Conservation (phyloP, 2,113 vertebrate species). For the Tetraodon nigroviridis region DNA sequence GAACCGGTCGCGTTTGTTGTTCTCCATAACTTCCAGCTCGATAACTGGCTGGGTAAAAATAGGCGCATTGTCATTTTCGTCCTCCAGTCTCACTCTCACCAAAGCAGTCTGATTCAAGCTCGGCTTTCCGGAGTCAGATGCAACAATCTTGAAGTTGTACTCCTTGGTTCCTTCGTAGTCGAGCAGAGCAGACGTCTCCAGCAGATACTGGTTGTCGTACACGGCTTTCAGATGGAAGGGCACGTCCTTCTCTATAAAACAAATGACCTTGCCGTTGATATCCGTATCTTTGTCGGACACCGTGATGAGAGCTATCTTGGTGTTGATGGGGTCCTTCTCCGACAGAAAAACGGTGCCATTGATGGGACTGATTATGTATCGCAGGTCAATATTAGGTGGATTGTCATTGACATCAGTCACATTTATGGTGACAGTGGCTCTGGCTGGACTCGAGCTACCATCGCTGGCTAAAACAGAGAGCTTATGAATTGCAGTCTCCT, state of each 20-base stretch:
- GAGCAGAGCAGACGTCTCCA: constrained; percentile 94
- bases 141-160: constrained; percentile 98
- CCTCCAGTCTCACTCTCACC: constrained; percentile 94
- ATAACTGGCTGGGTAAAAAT: constrained; percentile 98
- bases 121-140: constrained; percentile 95
- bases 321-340: constrained; percentile 97
- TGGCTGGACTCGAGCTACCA: constrained; percentile 92
- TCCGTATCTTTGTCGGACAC: constrained; percentile 99
- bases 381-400: constrained; percentile 96
- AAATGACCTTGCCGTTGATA: constrained; percentile 98
- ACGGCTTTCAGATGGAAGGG: constrained; percentile 97
- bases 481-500: constrained; percentile 96
- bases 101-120: constrained; percentile 96
- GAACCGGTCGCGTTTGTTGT: constrained; percentile 96
- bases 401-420: constrained; percentile 99
- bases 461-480: constrained; percentile 96
- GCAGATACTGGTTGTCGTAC: constrained; percentile 97
- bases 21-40: constrained; percentile 95
- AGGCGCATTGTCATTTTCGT: constrained; percentile 98
- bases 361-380: constrained; percentile 98
- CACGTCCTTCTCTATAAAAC: constrained; percentile 97
- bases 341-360: constrained; percentile 98
- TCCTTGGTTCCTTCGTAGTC: constrained; percentile 99
- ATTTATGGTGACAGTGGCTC: constrained; percentile 92
- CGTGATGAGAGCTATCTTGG: constrained; percentile 97